These are phyloP conservation scores for Notoglanidium macrostoma DNA, from an alignment of 2,797 vertebrate species.

Conservation along the genomic window DNA sequence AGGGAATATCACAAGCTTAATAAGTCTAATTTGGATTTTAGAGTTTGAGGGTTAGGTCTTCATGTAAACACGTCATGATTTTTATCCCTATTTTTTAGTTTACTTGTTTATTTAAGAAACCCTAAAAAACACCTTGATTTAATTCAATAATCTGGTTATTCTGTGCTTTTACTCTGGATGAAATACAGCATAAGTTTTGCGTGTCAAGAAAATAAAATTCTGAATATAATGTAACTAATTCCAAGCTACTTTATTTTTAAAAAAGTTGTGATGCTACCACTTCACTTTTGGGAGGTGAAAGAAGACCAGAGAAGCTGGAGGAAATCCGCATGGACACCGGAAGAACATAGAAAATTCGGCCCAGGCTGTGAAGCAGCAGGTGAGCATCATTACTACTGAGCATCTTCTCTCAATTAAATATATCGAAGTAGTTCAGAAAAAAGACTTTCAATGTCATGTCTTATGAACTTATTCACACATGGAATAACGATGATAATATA, in stretches of 20 bases:
- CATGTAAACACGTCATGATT: neutral
- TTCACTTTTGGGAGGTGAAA: neutral
- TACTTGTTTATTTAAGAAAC: neutral
- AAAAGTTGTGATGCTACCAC: neutral
- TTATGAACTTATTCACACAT: neutral
- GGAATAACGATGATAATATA: neutral
- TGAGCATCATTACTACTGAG: neutral
- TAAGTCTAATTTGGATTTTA: neutral
- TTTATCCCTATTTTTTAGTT: neutral
- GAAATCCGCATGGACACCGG: neutral
- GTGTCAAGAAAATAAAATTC: neutral
- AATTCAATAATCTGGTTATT: neutral
- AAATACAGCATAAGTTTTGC: neutral
- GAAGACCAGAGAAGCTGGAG: neutral
- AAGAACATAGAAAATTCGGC: neutral
- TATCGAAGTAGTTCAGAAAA: neutral
- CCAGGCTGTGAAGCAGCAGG: neutral
- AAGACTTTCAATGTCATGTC: neutral
- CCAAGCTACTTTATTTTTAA: neutral
- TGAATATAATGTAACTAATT: neutral
- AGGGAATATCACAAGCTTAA: neutral
- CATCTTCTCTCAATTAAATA: conserved; percentile 1
- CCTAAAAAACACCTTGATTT: neutral
- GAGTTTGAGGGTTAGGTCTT: neutral
- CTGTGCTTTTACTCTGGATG: neutral